phyloP scores from a whole-genome alignment of 2,888 invertebrate species.

The Pelosia muscerda region DNA sequence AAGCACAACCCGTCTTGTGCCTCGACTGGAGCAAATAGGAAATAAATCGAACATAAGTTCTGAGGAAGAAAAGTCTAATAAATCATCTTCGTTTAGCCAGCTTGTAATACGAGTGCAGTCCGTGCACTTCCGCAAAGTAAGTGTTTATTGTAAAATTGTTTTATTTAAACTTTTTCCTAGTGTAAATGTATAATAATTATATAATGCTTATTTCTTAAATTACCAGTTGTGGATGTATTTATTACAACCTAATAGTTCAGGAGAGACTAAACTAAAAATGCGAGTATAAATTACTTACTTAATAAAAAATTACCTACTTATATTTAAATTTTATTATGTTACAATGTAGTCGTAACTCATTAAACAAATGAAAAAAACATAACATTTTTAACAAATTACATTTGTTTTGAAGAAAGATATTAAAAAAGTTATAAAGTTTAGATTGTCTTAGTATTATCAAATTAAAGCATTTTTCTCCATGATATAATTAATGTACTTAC shows the following conservation, averaged over 20 bases:
- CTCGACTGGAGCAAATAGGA: slow-evolving; percentile 73
- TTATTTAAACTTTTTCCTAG: neutral
- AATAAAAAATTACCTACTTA: too few relatives aligned
- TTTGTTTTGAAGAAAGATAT: neutral
- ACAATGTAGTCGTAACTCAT: neutral
- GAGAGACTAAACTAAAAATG: neutral
- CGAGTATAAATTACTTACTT: too few relatives aligned
- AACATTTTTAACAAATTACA: slow-evolving; percentile 1
- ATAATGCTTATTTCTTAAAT: neutral
- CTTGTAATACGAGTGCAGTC: slow-evolving; percentile 83
- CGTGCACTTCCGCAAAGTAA: slow-evolving; percentile 83
- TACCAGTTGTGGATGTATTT: neutral
- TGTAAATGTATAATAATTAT: neutral
- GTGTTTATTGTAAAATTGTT: slow-evolving; percentile 36
- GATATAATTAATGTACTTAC: neutral
- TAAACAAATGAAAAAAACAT: neutral
- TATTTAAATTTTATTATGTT: too few relatives aligned
- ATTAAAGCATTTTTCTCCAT: neutral
- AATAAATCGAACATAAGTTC: slow-evolving; percentile 81
- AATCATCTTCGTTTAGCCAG: slow-evolving; percentile 82
- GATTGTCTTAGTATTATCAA: neutral
- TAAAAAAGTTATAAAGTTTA: neutral
- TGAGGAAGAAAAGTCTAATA: slow-evolving; percentile 83
- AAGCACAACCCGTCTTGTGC: slow-evolving; percentile 61
- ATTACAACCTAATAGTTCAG: neutral